Conservation (phyloP, 2,888 invertebrate genomes). For the Leptarthrus brevirostris region DNA sequence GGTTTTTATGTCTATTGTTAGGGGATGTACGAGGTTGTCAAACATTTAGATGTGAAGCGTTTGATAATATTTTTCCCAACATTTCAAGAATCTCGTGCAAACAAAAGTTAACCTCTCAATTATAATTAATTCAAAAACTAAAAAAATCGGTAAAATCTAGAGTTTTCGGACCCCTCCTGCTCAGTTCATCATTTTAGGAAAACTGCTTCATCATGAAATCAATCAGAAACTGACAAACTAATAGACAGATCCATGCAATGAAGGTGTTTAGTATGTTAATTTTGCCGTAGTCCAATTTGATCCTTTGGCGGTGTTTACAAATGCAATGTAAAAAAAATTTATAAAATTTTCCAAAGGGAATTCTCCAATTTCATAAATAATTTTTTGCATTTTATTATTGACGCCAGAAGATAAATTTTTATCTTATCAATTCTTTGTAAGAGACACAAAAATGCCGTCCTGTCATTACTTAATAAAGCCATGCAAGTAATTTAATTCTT, state of each 20-base stretch:
- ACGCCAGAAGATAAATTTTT: not conserved
- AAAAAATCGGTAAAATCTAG: no score
- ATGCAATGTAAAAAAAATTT: conserved; percentile 16
- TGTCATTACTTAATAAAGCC: not conserved
- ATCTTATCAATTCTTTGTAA: conserved; percentile 14
- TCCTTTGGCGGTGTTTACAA: conserved; percentile 27
- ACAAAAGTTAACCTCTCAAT: no score
- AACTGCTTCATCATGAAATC: conserved; percentile 36
- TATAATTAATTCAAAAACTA: no score
- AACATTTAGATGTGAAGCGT: no score
- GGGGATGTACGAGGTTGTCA: not conserved
- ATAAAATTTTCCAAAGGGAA: no score
- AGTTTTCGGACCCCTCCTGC: no score
- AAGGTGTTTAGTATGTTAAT: conserved; percentile 14
- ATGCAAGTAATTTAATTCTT: no score
- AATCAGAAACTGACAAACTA: conserved; percentile 15
- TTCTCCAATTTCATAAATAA: no score
- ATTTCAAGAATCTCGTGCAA: no score
- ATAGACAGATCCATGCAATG: not conserved
- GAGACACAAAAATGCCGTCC: not conserved
- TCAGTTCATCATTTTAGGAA: not conserved
- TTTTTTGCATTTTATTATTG: no score
- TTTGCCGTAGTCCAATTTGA: not conserved
- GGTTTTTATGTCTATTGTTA: conserved; percentile 5
- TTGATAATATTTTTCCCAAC: no score